Conservation (phyloP, 2,113 vertebrate species). For the Ochotona curzoniae region DNA sequence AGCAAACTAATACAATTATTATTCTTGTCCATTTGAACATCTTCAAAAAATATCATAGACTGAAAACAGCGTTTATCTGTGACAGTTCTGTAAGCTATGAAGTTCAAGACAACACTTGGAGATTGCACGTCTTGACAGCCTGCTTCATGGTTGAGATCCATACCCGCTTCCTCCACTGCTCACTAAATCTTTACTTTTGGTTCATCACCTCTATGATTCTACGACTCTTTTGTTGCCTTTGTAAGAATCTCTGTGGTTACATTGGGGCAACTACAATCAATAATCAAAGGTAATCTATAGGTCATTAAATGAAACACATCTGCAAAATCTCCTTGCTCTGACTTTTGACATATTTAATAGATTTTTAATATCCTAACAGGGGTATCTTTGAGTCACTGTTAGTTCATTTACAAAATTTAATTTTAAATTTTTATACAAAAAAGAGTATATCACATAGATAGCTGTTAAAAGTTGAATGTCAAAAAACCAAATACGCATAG, state of each 20-base stretch:
- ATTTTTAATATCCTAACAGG: not conserved
- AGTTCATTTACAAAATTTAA: not conserved
- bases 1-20: not conserved
- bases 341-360: not conserved
- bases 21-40: not conserved
- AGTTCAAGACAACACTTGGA: too few relatives aligned
- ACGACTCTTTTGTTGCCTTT: fast-evolving
- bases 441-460: not conserved
- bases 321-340: not conserved
- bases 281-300: not conserved
- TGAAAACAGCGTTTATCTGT: not conserved
- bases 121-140: too few relatives aligned
- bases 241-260: not conserved
- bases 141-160: not conserved
- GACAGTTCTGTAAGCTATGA: too few relatives aligned
- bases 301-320: not conserved
- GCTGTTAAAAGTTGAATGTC: not conserved
- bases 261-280: not conserved
- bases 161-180: fast-evolving
- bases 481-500: not conserved
- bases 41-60: not conserved
- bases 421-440: not conserved
- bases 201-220: not conserved
- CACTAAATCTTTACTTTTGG: not conserved
- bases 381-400: not conserved